Evolutionary conservation across 2,888 invertebrate genomes (phyloP).

Genomic region (Ormyrus labotus): DNA sequence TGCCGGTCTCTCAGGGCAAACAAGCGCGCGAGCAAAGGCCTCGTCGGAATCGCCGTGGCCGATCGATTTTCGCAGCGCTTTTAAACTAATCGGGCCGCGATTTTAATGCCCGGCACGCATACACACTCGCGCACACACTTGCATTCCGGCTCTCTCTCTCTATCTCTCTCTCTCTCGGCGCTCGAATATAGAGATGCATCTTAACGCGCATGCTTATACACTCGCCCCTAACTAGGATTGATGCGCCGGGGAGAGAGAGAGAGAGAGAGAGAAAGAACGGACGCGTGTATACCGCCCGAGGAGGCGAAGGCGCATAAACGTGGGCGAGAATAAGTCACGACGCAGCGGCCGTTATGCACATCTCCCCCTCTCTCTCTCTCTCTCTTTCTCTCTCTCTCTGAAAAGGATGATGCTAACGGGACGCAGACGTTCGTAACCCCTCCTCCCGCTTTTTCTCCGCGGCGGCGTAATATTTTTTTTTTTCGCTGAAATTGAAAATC

Average conservation of each 20-base stretch:
- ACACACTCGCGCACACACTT: too few relatives aligned
- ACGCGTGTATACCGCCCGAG: conserved; percentile 37
- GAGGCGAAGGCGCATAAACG: conserved; percentile 16
- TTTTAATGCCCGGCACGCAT: too few relatives aligned
- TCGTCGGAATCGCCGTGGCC: background rate
- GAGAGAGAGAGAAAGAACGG: background rate
- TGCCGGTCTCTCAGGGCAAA: too few relatives aligned
- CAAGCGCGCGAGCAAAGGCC: too few relatives aligned
- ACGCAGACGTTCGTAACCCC: conserved; percentile 16
- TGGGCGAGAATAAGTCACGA: conserved; percentile 57
- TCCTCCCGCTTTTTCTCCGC: conserved; percentile 7
- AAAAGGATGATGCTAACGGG: conserved; percentile 42
- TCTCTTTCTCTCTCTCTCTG: too few relatives aligned
- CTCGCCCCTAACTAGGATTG: conserved; percentile 33
- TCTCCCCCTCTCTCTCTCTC: background rate
- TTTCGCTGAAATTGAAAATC: conserved; percentile 49
- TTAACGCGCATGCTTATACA: background rate
- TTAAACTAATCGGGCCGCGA: conserved; percentile 19
- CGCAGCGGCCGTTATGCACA: conserved; percentile 46
- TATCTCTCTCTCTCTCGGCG: too few relatives aligned
- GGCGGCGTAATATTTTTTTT: background rate
- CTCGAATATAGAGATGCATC: background rate
- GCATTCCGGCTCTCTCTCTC: too few relatives aligned
- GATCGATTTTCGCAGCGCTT: conserved; percentile 19
- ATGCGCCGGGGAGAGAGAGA: conserved; percentile 7